Conservation (phyloP, 2,113 vertebrate species). For the Nipponia nippon region DNA sequence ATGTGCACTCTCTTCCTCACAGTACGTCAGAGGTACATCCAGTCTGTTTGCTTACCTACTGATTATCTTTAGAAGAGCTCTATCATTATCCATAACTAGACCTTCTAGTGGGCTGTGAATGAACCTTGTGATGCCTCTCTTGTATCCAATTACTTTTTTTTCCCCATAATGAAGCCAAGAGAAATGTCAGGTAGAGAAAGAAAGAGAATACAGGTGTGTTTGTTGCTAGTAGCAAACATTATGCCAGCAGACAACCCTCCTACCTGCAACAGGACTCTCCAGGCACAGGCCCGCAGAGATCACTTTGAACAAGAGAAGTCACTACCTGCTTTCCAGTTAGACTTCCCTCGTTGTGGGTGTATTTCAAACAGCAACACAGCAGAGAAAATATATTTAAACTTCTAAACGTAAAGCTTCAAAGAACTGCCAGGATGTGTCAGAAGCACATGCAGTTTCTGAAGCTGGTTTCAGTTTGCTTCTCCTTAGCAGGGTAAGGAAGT, state of each 20-base stretch:
- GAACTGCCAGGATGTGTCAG: not conserved
- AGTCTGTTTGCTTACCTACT: not conserved
- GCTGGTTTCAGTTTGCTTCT: not conserved
- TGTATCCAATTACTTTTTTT: not conserved
- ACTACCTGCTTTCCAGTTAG: not conserved
- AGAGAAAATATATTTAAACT: not conserved
- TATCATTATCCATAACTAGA: not conserved
- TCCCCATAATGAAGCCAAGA: not conserved
- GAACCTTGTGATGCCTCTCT: not conserved
- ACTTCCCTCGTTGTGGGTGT: not conserved
- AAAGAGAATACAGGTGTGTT: not conserved
- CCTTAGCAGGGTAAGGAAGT: not conserved
- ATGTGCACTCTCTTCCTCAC: not conserved
- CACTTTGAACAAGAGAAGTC: not conserved
- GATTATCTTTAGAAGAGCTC: not conserved
- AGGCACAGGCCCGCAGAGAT: not conserved
- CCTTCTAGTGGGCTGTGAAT: not conserved
- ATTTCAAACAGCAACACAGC: not conserved
- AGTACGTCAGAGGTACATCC: not conserved
- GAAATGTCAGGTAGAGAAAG: not conserved
- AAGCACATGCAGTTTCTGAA: not conserved
- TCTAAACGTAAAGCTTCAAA: not conserved
- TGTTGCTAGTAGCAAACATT: not conserved
- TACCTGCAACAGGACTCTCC: not conserved
- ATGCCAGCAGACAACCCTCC: not conserved